Evolutionary conservation across 2,888 invertebrate species (phyloP).

Genomic region (Mermis nigrescens): DNA sequence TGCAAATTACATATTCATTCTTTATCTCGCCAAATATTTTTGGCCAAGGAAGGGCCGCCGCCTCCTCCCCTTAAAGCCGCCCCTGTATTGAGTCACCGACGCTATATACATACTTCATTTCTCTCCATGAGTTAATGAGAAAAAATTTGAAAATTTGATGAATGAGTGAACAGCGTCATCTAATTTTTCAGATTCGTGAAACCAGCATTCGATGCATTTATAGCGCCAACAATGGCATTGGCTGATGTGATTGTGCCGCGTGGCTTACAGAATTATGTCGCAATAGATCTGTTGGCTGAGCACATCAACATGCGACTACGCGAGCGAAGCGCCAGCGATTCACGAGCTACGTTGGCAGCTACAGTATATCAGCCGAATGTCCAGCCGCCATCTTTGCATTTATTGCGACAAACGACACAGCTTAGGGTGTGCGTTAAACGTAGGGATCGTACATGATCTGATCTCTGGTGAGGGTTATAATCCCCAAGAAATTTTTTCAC

Average conservation of each 20-base stretch:
- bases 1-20: too few species aligned
- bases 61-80: too few species aligned
- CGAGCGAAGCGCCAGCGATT: conserved; percentile 17
- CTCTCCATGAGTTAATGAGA: too few species aligned
- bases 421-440: neutral
- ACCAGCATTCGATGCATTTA: conserved; percentile 89
- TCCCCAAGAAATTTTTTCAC: too few species aligned
- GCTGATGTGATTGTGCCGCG: conserved; percentile 96
- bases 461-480: too few species aligned
- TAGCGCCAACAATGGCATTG: conserved; percentile 58
- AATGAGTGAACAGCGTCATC: too few species aligned
- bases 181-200: conserved; percentile 90
- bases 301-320: conserved; percentile 88
- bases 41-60: too few species aligned
- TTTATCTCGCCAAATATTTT: too few species aligned
- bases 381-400: conserved; percentile 17
- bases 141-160: too few species aligned
- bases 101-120: too few species aligned
- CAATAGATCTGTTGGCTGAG: conserved; percentile 87
- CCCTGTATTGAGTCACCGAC: too few species aligned
- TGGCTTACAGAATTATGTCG: conserved; percentile 47
- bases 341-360: neutral
- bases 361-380: conserved; percentile 9
- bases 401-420: neutral
- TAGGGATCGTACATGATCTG: too few species aligned